Base-by-base conservation (phyloP, 2,113 vertebrate genomes). In the Tragelaphus scriptus region DNA sequence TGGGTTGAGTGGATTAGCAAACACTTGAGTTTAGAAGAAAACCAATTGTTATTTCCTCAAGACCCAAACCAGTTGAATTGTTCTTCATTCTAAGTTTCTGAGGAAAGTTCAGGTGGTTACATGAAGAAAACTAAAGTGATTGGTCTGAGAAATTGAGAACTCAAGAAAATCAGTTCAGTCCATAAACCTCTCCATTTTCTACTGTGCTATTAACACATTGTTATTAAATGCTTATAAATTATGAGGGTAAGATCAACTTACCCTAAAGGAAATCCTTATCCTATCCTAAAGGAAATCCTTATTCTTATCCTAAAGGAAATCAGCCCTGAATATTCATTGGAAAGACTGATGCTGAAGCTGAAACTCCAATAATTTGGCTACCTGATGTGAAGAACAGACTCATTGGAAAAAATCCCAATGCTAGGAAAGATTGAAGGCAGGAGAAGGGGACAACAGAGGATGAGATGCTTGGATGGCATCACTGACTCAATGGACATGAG, bases 141-240 rank as follows among this genome's bases (percentile, higher is more conserved):
- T 88, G 49, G 5, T 93, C 68, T 97, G 58, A 9, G 49, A 98
- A 97, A 44, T 23, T 85, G 80, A 71, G 21, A 88, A 85, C 56
- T 87, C 28, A 84, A 85, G 81, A 93, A 98, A 96, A 90, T 65
- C 36, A 71, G 26, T 82, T 89, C 26, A 82, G 63, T 81, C 63
- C 40, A 53, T 91, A 81, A 98, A 71, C 6, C 4, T 32, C 16
- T 91, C 25, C 89, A 63, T 93, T 59, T 97, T 90, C n/a, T 30
- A 44, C 6, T 85, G 56, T 2, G 90, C 5, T 56, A 65, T 65
- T 56, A 96, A 53, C 13, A 56, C 71, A 75, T 89, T 96, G 88
- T 94, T 94, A 84, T 75, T 95, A 96, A 90, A 89, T 88, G 61
- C 28, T 95, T 87, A 84, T 84, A 94, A 97, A 91, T 30, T 6